Evolutionary conservation across 1,140 invertebrate species (phyloP), one percentile per base, ranked within the genome.

Genomic region (Diabrotica virgifera): DNA sequence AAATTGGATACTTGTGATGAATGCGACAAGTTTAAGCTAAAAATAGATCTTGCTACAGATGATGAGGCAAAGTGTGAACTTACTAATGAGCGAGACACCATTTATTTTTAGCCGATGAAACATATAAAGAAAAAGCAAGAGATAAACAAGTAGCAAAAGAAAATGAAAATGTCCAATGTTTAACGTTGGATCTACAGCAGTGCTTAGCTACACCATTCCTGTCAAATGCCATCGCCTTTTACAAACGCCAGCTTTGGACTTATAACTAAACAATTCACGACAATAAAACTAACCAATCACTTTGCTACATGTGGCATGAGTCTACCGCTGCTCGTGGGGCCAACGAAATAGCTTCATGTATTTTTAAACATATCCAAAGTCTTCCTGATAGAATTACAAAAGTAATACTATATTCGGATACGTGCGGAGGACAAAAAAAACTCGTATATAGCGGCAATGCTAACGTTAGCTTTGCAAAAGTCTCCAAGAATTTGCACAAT

Each of bases 1-100:
- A 54, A 35, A 54, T 54, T 13, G 52, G 14, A 54, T 54, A 54
- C 52, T 54, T 54, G n/a, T 54, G 52, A 54, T 54, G 52, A 54
- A 54, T 54, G 52, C 1, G 11, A 54, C 52, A 54, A 54, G 5
- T 54, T 54, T 13, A 54, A 54, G 52, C 52, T 54, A 24, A 54
- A 54, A n/a, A 14, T 54, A 54, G 52, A 54, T 54, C 0, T 54
- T 54, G 52, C 52, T 54, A 54, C 52, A 35, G 52, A 35, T 54
- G 52, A 35, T 54, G 4, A 14, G 52, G 52, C 52, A n/a, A 52
- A 54, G 52, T 54, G 52, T 54, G 5, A 54, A 54, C 52, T 54
- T 54, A 54, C 14, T 14, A n/a, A 14, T 54, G 14, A 54, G 52
- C 52, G 52, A 54, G 14, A 24, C 52, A 24, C 2, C 5, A 54